Percentiles rank a stretch among this genome's conserved stretches.
These are phyloP conservation scores for Saccopteryx bilineata DNA, from an alignment of 2,113 vertebrate genomes.

Conservation along the genomic window DNA sequence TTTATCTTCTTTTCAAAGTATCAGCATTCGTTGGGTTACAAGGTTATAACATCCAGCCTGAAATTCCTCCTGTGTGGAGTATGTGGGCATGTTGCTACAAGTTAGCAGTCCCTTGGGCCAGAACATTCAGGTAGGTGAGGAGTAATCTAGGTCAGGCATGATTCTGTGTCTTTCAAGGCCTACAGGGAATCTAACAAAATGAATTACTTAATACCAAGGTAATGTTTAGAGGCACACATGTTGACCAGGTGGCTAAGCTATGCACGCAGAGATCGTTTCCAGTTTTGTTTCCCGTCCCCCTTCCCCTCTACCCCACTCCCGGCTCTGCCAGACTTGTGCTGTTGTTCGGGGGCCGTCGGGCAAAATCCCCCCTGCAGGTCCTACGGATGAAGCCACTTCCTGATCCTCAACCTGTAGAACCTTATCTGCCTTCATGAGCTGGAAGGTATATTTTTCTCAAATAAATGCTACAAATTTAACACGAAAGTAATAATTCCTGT, in stretches of 20 bases:
- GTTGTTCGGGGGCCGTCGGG: not conserved
- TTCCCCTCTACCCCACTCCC: not conserved
- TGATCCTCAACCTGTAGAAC: not conserved
- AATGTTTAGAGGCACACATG: not conserved
- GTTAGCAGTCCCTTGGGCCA: not conserved
- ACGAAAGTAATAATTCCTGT: not conserved
- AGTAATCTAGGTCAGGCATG: not conserved
- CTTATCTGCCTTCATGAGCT: not conserved
- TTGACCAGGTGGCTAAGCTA: conserved; percentile 26
- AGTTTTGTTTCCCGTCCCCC: not conserved
- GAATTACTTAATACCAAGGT: conserved; percentile 30
- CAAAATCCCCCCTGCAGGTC: not conserved
- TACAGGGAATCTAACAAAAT: not conserved
- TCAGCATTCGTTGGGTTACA: not conserved
- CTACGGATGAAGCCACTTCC: not conserved
- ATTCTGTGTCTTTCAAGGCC: conserved; percentile 44
- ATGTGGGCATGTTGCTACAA: not conserved
- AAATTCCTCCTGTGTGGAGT: not conserved
- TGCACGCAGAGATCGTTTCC: not conserved
- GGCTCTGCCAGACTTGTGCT: not conserved
- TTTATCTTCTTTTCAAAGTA: conserved; percentile 30
- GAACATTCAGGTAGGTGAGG: not conserved
- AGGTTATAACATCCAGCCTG: conserved; percentile 4
- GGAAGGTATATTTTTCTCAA: conserved; percentile 12
- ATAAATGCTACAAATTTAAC: not conserved